A percentile compares a stretch with the other conserved stretches of the same genome.
These are phyloP conservation scores for Cyanoliseus patagonus DNA, from an alignment of 2,113 vertebrate species.

Conservation along the genomic window DNA sequence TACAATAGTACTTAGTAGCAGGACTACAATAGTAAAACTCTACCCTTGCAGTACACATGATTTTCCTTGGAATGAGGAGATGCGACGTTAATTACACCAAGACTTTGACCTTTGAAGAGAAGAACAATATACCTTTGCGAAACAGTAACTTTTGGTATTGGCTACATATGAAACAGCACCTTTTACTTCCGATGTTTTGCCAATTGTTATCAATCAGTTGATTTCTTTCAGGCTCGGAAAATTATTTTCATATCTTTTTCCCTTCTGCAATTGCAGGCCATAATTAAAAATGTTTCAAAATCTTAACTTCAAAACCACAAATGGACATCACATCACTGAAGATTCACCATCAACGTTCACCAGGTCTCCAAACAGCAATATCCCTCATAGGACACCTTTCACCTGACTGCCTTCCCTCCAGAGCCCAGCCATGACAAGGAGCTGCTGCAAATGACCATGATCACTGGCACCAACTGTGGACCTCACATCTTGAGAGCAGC, in stretches of 20 bases:
- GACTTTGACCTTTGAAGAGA: neutral
- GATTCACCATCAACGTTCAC: neutral
- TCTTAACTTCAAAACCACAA: neutral
- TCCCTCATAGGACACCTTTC: neutral
- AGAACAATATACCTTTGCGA: neutral
- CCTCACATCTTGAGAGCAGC: neutral
- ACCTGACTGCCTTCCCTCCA: neutral
- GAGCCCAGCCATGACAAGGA: neutral
- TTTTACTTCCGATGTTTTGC: neutral
- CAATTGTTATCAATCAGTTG: neutral
- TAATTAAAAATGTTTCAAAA: neutral
- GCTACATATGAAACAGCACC: neutral
- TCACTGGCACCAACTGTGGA: neutral
- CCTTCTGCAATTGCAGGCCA: neutral
- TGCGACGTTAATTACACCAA: neutral
- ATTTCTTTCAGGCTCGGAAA: neutral
- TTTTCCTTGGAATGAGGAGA: neutral
- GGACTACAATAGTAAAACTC: neutral
- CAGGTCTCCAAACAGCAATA: neutral
- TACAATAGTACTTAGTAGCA: neutral
- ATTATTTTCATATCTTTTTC: neutral
- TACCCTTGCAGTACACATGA: neutral
- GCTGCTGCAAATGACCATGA: neutral
- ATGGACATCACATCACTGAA: neutral
- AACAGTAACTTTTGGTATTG: neutral